These are phyloP conservation scores for Leucoraja erinaceus DNA, from an alignment of 2,113 vertebrate species.

Conservation along the genomic window DNA sequence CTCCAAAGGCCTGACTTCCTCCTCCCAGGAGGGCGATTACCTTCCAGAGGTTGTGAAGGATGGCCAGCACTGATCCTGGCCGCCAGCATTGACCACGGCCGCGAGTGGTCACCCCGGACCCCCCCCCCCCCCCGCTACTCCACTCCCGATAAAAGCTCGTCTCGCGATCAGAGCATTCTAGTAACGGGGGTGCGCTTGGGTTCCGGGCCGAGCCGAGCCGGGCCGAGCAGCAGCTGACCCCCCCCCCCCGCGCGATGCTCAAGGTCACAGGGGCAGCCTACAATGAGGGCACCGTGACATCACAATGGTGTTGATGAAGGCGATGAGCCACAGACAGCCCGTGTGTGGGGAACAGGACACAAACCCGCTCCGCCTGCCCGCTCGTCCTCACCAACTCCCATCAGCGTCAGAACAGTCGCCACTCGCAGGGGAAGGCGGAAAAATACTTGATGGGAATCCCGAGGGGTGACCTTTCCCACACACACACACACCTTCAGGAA, in stretches of 20 bases:
- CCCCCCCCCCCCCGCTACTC: background rate
- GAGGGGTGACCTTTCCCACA: no score
- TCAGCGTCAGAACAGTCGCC: no score
- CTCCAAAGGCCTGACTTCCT: background rate
- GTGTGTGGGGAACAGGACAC: background rate
- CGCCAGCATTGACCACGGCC: background rate
- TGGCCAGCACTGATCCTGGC: background rate
- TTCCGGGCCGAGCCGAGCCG: no score
- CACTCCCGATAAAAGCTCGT: background rate
- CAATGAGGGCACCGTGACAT: conserved; percentile 14
- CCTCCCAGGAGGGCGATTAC: background rate
- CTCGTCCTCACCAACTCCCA: no score
- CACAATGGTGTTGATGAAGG: background rate
- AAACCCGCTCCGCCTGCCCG: no score
- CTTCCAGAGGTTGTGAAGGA: background rate
- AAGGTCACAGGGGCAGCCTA: no score
- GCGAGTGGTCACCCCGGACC: background rate
- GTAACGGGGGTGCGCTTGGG: background rate
- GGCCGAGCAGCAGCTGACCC: background rate
- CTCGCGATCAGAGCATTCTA: background rate
- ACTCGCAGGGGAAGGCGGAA: no score
- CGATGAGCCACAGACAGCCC: background rate
- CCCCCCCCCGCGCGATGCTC: background rate
- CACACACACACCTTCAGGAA: no score
- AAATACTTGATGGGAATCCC: no score